Evolutionary conservation across 2,797 vertebrate species (phyloP).

Genomic region (Bryconaethiops microstoma): DNA sequence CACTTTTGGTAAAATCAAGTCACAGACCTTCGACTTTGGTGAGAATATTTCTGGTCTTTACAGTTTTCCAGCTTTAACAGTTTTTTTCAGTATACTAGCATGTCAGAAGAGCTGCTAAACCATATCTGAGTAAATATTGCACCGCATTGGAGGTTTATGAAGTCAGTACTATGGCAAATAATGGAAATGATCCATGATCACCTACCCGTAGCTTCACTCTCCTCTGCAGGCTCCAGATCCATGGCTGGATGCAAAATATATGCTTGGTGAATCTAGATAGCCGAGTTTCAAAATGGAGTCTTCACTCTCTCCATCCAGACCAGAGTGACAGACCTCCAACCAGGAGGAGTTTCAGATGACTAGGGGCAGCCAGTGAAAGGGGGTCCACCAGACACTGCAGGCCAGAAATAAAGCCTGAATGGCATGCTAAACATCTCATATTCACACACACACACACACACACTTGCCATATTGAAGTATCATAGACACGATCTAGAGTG

Average conservation of each 20-base stretch:
- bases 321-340: conserved; percentile 4
- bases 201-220: conserved; percentile 58
- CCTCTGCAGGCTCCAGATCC: conserved; percentile 36
- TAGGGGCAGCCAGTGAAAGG: conserved; percentile 30
- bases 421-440: not conserved
- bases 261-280: not conserved
- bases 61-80: not conserved
- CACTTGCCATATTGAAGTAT: not conserved
- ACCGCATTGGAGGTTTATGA: not conserved
- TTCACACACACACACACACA: not conserved
- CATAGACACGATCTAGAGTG: not conserved
- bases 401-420: conserved; percentile 25
- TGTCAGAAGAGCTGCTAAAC: not conserved
- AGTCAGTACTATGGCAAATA: not conserved
- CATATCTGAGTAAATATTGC: not conserved
- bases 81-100: not conserved
- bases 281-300: not conserved
- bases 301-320: conserved; percentile 9
- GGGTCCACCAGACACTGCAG: not conserved
- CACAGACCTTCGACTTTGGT: not conserved
- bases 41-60: not conserved
- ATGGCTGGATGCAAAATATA: conserved; percentile 13
- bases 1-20: not conserved
- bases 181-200: conserved; percentile 26
- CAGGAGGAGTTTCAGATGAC: conserved; percentile 32